phyloP scores from a whole-genome alignment of 1,140 invertebrate species.

The Pemphigus obesinymphae region DNA sequence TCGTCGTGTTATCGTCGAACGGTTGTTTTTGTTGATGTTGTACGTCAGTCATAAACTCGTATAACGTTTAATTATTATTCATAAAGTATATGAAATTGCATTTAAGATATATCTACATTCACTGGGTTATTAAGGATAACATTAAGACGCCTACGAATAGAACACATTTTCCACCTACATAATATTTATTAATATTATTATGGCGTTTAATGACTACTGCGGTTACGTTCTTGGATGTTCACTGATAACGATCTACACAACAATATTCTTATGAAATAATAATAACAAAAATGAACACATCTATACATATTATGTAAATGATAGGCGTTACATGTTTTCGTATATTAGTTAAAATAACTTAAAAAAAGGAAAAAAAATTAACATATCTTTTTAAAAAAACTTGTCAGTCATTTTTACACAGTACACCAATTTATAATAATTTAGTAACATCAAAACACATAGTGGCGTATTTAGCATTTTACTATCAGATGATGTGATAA shows the following conservation, averaged over 20 bases:
- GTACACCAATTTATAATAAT: no score
- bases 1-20: not conserved
- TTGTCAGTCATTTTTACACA: no score
- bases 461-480: no score
- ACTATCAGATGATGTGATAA: no score
- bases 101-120: not conserved
- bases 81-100: not conserved
- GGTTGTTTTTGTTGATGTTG: not conserved
- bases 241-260: not conserved
- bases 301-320: not conserved
- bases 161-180: constrained; percentile 1
- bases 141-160: not conserved
- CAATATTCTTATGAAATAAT: not conserved
- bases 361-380: not conserved
- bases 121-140: not conserved
- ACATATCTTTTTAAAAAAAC: no score
- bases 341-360: not conserved
- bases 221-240: not conserved
- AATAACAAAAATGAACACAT: not conserved
- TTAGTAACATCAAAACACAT: no score
- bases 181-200: not conserved
- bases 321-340: not conserved
- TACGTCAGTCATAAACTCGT: not conserved
- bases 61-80: not conserved
- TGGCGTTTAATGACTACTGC: not conserved